phyloP scores from a whole-genome alignment of 30 jellyfish, hydroid and myxozoan species.

The Sanderia malayensis region DNA sequence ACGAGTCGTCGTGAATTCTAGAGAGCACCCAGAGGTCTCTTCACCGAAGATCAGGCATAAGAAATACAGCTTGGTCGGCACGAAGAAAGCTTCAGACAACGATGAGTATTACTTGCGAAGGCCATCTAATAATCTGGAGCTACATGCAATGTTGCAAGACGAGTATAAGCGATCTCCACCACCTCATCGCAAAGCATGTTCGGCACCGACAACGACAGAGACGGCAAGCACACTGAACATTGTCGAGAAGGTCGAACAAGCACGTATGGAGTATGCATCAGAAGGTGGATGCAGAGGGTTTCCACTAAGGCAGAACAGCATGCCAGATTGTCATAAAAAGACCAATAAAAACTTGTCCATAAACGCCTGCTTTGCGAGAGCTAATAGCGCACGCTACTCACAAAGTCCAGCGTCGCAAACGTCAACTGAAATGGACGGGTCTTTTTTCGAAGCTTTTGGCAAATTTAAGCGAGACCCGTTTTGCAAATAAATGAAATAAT shows the following conservation, averaged over 20 bases:
- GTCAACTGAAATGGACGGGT: neutral
- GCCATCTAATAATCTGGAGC: neutral
- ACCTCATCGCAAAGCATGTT: neutral
- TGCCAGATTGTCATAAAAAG: constrained; percentile 2
- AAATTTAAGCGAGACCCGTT: constrained; percentile 10
- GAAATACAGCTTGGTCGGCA: neutral
- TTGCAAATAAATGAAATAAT: no score
- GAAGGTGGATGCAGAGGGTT: neutral
- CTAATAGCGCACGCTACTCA: neutral
- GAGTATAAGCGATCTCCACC: neutral
- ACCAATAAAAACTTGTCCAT: neutral
- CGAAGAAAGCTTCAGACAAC: neutral
- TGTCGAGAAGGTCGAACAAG: constrained; percentile 3
- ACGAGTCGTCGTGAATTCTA: neutral
- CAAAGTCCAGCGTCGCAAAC: no score
- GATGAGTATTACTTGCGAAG: neutral
- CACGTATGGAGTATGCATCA: constrained; percentile 15
- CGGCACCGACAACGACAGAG: no score
- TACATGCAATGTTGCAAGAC: constrained; percentile 5
- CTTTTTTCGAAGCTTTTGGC: constrained; percentile 14
- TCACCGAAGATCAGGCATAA: neutral
- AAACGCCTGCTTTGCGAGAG: neutral
- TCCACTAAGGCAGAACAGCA: constrained; percentile 6
- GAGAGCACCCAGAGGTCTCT: neutral
- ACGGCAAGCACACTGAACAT: constrained; percentile 3